Evolutionary conservation across 2,888 invertebrate genomes (phyloP), one percentile per base, ranked within the genome.

Genomic region (Seladonia tumulorum): DNA sequence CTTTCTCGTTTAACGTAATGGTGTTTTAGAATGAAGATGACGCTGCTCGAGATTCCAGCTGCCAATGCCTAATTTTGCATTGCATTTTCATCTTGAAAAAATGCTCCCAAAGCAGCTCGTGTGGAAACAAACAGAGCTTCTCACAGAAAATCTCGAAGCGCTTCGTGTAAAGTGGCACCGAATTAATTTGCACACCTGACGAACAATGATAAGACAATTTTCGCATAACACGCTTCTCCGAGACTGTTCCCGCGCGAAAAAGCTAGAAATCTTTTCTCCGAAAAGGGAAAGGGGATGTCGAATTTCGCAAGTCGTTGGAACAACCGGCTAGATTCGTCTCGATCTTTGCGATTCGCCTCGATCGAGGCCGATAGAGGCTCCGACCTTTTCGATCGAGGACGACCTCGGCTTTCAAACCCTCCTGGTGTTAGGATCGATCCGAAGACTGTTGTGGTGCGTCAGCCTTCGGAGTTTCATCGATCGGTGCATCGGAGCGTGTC

Each of bases 401-500:
- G 79, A 88, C 79, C 85, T 81, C 85, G 88, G 83, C 85, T 79
- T 85, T 74, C 60, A 63, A 74, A 81, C 71, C 66, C 80, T 77
- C 47, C 39, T 72, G 73, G 73, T 77, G 74, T 75, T 83, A 79
- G 86, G 82, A 84, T 84, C 84, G 82, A 87, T 82, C 57, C 77
- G 60, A 81, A 80, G 71, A 71, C n/a, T 25, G 45, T 22, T 57
- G 12, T 12, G 57, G 39, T 70, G 70, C 1, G 29, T 29, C 63
- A 63, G 63, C 16, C 63, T 63, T 63, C 63, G 63, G 8, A 35
- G 70, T 42, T 70, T 42, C 42, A 42, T 70, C 70, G 70, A 70
- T 70, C 42, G 70, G 39, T 70, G 35, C 35, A 14, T 70, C 70
- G 70, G 70, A 70, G 71, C 45, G 42, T 45, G 71, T 47, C 71